A percentile compares a stretch with the other conserved stretches of the same genome.
Conservation (phyloP, 2,888 invertebrate genomes). For the Eubasilissa splendida region DNA sequence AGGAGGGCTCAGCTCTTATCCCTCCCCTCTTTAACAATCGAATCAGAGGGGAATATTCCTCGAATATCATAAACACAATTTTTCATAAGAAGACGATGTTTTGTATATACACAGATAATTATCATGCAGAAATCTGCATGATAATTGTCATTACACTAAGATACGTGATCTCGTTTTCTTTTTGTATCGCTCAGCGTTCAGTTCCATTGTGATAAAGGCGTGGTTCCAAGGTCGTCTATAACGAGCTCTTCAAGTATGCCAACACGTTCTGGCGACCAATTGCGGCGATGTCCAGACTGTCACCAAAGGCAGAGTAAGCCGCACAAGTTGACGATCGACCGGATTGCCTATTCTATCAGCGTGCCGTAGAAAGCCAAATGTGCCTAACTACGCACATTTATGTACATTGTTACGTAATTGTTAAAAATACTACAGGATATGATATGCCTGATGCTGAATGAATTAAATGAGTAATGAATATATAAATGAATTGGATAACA, state of each 20-base stretch:
- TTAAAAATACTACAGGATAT: conserved; percentile 14
- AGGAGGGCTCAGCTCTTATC: too few relatives aligned
- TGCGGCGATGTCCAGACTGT: not conserved
- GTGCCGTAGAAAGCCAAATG: not conserved
- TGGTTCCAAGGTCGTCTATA: conserved; percentile 39
- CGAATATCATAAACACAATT: too few relatives aligned
- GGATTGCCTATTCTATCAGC: not conserved
- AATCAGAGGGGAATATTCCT: too few relatives aligned
- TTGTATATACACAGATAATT: too few relatives aligned
- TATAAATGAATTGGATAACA: too few relatives aligned
- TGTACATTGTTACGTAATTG: not conserved
- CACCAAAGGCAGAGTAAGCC: not conserved
- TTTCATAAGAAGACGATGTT: too few relatives aligned
- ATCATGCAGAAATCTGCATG: too few relatives aligned
- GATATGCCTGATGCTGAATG: not conserved
- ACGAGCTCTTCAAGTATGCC: conserved; percentile 14
- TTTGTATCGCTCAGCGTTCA: conserved; percentile 1
- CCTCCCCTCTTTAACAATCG: too few relatives aligned
- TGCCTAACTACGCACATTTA: not conserved
- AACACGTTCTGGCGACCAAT: conserved; percentile 19
- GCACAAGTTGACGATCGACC: not conserved
- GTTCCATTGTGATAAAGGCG: conserved; percentile 19
- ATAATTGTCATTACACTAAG: not conserved
- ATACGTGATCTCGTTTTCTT: conserved; percentile 19
- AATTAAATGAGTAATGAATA: not conserved